Conservation (phyloP, 2,113 vertebrate species). For the Girardinichthys multiradiatus region DNA sequence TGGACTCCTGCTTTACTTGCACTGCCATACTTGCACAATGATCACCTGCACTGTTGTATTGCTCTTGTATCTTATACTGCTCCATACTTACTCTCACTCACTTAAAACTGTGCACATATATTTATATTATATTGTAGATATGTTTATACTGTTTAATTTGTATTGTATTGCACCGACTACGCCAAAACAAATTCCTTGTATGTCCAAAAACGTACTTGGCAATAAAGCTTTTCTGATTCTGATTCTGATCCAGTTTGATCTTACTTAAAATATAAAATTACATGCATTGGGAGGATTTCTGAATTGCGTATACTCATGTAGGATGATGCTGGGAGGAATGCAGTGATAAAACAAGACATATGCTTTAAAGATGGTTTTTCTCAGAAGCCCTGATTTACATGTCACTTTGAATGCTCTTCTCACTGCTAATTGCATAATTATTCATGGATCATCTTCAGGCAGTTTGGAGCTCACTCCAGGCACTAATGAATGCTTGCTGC, state of each 20-base stretch:
- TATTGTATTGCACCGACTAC: too few species aligned
- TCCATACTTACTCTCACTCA: too few species aligned
- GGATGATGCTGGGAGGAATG: not conserved
- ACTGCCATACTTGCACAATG: too few species aligned
- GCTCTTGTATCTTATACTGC: too few species aligned
- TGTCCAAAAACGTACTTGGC: too few species aligned
- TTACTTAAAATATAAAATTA: not conserved
- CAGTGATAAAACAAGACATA: not conserved
- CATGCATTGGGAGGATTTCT: not conserved
- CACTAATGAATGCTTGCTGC: constrained; percentile 6
- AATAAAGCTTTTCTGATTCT: too few species aligned
- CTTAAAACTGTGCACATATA: too few species aligned
- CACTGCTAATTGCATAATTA: constrained; percentile 37
- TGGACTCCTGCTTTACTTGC: too few species aligned
- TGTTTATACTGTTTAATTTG: too few species aligned
- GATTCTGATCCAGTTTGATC: not conserved
- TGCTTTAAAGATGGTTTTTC: not conserved
- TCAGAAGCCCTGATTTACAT: constrained; percentile 5
- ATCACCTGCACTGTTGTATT: too few species aligned
- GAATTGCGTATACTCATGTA: not conserved
- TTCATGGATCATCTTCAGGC: constrained; percentile 44
- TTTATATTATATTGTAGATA: too few species aligned
- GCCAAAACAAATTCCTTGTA: too few species aligned
- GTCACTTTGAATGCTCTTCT: not conserved
- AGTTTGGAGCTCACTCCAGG: constrained; percentile 17